phyloP scores from a whole-genome alignment of 2,888 invertebrate genomes.

The Smittia aterrima region DNA sequence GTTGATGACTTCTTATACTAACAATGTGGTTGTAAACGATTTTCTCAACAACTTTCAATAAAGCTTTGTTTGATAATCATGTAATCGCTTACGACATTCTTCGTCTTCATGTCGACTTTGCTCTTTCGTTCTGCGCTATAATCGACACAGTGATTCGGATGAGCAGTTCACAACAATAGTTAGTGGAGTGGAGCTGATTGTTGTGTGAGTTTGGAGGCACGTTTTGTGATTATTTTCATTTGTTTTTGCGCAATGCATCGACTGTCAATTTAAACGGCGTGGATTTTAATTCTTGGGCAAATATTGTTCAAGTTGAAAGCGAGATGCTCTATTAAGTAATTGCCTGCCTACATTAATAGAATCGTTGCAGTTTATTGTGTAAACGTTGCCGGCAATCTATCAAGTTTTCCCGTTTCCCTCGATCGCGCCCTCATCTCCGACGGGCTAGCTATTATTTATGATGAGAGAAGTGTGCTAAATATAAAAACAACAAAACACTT shows the following conservation, averaged over 20 bases:
- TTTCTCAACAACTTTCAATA: too few species aligned
- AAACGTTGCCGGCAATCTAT: background rate
- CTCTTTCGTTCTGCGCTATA: background rate
- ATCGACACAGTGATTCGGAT: background rate
- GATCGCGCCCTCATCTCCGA: background rate
- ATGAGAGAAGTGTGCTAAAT: background rate
- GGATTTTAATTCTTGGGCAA: background rate
- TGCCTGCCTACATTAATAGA: background rate
- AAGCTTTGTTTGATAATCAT: background rate
- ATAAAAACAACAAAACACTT: background rate
- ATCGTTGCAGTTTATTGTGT: background rate
- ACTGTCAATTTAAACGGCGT: background rate
- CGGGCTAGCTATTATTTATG: background rate
- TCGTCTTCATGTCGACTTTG: background rate
- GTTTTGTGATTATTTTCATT: background rate
- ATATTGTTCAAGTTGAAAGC: background rate
- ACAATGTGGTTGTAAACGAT: too few species aligned
- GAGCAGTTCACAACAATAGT: background rate
- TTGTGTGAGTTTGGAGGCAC: background rate
- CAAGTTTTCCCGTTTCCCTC: background rate
- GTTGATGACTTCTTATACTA: too few species aligned
- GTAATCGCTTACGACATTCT: conserved; percentile 5
- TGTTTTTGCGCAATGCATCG: background rate
- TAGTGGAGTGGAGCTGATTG: too few species aligned
- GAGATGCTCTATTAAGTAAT: background rate